Percentiles rank a stretch among this genome's conserved stretches.
Evolutionary conservation across 1,140 invertebrate genomes (phyloP).

Genomic region (Mycetomoellerius zeteki): DNA sequence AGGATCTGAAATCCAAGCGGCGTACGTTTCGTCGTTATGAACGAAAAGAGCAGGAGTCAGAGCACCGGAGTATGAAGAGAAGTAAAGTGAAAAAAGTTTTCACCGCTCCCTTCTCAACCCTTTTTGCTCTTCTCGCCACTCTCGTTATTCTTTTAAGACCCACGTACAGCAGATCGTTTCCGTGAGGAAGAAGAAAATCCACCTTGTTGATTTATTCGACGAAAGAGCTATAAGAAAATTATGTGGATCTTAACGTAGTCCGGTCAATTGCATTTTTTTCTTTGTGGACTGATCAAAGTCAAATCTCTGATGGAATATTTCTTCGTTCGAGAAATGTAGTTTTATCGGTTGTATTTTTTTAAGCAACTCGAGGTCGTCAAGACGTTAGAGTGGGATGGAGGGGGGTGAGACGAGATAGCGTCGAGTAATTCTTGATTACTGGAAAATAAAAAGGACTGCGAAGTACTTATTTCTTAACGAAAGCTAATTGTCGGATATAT

Average conservation of each 20-base stretch:
- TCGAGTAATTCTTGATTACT: slow-evolving; percentile 40
- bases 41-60: slow-evolving; percentile 32
- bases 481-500: slow-evolving; percentile 52
- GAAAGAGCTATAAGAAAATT: slow-evolving; percentile 44
- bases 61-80: not conserved
- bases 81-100: slow-evolving; percentile 55
- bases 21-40: slow-evolving; percentile 31
- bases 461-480: slow-evolving; percentile 48
- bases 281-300: slow-evolving; percentile 35
- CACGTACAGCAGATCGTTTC: slow-evolving; percentile 47
- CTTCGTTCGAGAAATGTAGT: slow-evolving; percentile 17
- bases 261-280: slow-evolving; percentile 20
- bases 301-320: slow-evolving; percentile 40
- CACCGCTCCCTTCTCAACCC: not conserved
- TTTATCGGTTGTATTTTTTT: slow-evolving; percentile 45
- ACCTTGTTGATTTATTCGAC: slow-evolving; percentile 52
- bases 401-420: too few relatives aligned
- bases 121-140: not conserved
- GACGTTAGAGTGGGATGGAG: not conserved
- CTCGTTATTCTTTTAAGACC: slow-evolving; percentile 55
- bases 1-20: slow-evolving; percentile 34
- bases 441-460: not conserved
- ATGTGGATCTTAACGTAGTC: slow-evolving; percentile 40
- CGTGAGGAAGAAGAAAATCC: slow-evolving; percentile 8
- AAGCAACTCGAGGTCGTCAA: slow-evolving; percentile 13